These are phyloP conservation scores for Alca torda DNA, from an alignment of 2,797 vertebrate genomes.

Conservation along the genomic window DNA sequence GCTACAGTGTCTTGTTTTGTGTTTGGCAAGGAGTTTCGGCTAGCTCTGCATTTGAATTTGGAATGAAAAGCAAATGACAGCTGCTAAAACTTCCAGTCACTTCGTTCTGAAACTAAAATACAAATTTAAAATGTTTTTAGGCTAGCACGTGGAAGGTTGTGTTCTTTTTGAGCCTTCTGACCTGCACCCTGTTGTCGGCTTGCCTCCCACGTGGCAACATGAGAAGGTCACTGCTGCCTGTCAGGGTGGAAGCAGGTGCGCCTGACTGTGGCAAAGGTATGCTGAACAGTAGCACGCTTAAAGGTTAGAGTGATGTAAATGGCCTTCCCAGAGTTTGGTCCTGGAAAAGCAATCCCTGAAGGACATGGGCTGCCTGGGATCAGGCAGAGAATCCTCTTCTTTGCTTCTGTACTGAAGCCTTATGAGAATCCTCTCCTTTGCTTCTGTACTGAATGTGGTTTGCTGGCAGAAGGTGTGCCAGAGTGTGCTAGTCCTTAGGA, in stretches of 20 bases:
- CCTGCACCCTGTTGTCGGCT: not conserved
- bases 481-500: not conserved
- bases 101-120: constrained; percentile 1
- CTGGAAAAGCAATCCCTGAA: not conserved
- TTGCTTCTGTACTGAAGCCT: not conserved
- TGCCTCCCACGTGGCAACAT: not conserved
- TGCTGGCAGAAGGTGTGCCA: not conserved
- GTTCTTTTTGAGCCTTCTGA: not conserved
- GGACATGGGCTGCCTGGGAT: not conserved
- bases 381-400: not conserved
- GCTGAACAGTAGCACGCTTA: not conserved
- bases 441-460: not conserved
- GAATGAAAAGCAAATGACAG: not conserved
- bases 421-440: not conserved
- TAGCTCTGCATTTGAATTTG: not conserved
- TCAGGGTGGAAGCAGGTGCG: constrained; percentile 19
- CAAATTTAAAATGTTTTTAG: not conserved
- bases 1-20: not conserved
- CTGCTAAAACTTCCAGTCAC: not conserved
- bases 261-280: not conserved
- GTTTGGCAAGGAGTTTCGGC: not conserved
- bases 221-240: constrained; percentile 51
- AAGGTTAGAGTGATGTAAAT: not conserved
- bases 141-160: not conserved
- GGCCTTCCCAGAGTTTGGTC: not conserved